Evolutionary conservation across 1,140 invertebrate species (phyloP).

Genomic region (Cryptotermes secundus): DNA sequence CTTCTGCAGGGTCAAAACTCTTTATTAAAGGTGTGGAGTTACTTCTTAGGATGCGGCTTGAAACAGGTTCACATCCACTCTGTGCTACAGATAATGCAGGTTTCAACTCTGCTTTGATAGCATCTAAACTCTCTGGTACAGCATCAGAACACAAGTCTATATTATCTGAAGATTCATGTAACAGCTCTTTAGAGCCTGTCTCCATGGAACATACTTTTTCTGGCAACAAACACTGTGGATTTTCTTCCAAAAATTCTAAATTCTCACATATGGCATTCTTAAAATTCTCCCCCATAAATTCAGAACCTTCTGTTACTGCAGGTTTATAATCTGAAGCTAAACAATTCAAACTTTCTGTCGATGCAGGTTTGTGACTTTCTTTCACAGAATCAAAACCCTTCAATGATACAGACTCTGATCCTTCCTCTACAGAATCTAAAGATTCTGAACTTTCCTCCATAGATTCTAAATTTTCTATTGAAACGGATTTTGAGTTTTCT

Average conservation of each 20-base stretch:
- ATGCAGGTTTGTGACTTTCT: neutral
- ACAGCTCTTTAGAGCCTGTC: neutral
- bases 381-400: neutral
- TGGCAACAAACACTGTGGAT: neutral
- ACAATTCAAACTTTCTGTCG: neutral
- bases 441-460: neutral
- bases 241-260: neutral
- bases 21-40: neutral
- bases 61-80: neutral
- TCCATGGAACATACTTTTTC: neutral
- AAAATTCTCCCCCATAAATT: neutral
- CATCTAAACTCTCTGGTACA: neutral
- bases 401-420: neutral
- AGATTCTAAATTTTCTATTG: neutral
- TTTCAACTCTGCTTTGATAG: neutral
- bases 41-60: neutral
- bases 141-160: too few species aligned
- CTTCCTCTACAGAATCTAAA: neutral
- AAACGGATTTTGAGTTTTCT: neutral
- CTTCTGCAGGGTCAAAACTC: neutral
- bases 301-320: neutral
- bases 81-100: neutral
- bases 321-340: neutral
- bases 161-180: neutral
- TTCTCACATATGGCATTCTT: neutral